Conservation (phyloP, 2,113 vertebrate genomes). For the human (Homo sapiens) region GRCh38 chr15:85212001-85212500, state of each 20-base stretch:
- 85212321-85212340: too few species aligned
- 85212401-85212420: background rate
- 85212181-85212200: background rate
- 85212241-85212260: too few species aligned
- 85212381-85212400: too few species aligned
- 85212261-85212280: too few species aligned
- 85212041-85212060: background rate
- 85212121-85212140: background rate
- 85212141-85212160: background rate
- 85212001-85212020: background rate
- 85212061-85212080: background rate
- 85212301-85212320: too few species aligned
- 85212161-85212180: background rate
- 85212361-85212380: too few species aligned
- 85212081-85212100: background rate
- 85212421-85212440: background rate
- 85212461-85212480: slow-evolving; percentile 18
- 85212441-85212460: background rate
- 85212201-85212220: background rate
- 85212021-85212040: slow-evolving; percentile 8
- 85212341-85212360: too few species aligned
- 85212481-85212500: slow-evolving; percentile 27
- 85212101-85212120: background rate
- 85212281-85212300: too few species aligned
- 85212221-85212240: background rate